phyloP scores from a whole-genome alignment of 2,797 vertebrate genomes.

The Argyrosomus regius region DNA sequence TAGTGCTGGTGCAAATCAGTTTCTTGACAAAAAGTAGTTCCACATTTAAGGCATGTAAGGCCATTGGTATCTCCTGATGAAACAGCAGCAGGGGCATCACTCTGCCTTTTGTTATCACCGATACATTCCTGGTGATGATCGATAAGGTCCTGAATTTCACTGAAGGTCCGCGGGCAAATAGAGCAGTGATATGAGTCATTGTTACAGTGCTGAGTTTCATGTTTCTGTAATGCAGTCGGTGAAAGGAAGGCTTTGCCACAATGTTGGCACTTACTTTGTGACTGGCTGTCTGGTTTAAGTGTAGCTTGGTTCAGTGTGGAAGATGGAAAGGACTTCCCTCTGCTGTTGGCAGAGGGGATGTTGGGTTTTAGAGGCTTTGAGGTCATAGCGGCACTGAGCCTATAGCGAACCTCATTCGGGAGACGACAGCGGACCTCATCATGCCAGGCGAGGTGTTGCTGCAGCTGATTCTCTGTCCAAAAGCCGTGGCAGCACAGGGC shows the following conservation, averaged over 20 bases:
- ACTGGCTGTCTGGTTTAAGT: conserved; percentile 31
- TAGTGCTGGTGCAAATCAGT: conserved; percentile 83
- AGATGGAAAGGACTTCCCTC: conserved; percentile 28
- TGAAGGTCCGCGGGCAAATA: conserved; percentile 80
- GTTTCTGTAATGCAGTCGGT: conserved; percentile 71
- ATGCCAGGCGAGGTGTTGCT: conserved; percentile 87
- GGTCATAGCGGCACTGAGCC: conserved; percentile 76
- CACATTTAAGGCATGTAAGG: conserved; percentile 83
- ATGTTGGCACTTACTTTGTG: conserved; percentile 75
- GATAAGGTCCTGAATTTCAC: conserved; percentile 80
- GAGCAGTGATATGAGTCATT: conserved; percentile 77
- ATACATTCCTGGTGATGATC: conserved; percentile 84
- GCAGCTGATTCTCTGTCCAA: conserved; percentile 86
- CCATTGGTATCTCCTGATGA: conserved; percentile 52
- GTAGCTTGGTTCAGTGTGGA: background rate
- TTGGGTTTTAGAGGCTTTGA: conserved; percentile 57
- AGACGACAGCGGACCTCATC: conserved; percentile 86
- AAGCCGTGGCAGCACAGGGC: conserved; percentile 87
- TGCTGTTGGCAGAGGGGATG: conserved; percentile 25
- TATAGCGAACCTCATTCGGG: conserved; percentile 85
- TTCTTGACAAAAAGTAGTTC: conserved; percentile 79
- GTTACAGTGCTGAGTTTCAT: conserved; percentile 71
- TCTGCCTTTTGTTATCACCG: conserved; percentile 55
- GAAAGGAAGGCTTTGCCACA: conserved; percentile 83
- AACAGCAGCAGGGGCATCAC: conserved; percentile 45